phyloP scores from a whole-genome alignment of 2,797 vertebrate genomes.

The Aeoliscus strigatus region DNA sequence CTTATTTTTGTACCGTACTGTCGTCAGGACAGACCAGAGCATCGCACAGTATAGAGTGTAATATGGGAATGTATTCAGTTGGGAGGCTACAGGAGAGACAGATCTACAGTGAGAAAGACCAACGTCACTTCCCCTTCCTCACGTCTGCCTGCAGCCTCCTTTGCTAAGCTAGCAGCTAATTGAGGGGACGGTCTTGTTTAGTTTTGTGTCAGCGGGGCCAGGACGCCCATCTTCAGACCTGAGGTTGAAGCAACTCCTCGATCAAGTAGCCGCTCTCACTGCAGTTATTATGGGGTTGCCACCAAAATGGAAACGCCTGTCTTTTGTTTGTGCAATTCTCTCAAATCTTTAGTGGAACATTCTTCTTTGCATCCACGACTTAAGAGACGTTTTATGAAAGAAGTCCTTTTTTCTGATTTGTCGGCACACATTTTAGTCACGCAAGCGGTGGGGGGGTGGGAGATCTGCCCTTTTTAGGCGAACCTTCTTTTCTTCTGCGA shows the following conservation, averaged over 20 bases:
- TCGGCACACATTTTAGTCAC: constrained; percentile 45
- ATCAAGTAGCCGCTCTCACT: constrained; percentile 22
- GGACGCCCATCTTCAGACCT: constrained; percentile 39
- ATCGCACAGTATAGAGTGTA: constrained; percentile 49
- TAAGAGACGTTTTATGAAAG: constrained; percentile 30
- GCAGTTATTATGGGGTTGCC: constrained; percentile 42
- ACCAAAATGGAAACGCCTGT: constrained; percentile 39
- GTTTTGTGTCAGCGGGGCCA: constrained; percentile 15
- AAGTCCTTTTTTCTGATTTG: constrained; percentile 44
- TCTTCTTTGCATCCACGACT: constrained; percentile 46
- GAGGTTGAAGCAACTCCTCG: constrained; percentile 32
- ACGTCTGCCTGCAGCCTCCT: constrained; percentile 33
- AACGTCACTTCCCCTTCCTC: constrained; percentile 27
- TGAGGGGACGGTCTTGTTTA: constrained; percentile 28
- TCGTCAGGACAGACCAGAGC: constrained; percentile 48
- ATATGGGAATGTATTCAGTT: constrained; percentile 58
- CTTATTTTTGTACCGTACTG: constrained; percentile 70
- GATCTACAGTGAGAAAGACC: constrained; percentile 27
- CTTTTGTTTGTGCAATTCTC: constrained; percentile 63
- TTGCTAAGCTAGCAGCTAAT: constrained; percentile 43
- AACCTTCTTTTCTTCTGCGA: constrained; percentile 57
- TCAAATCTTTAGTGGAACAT: constrained; percentile 49
- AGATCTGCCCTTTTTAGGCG: constrained; percentile 31
- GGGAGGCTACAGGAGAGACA: constrained; percentile 39
- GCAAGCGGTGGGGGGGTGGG: constrained; percentile 11